Evolutionary conservation across 92 coral and sea anemone species (phyloP).

Genomic region (Zoanthus sociatus): DNA sequence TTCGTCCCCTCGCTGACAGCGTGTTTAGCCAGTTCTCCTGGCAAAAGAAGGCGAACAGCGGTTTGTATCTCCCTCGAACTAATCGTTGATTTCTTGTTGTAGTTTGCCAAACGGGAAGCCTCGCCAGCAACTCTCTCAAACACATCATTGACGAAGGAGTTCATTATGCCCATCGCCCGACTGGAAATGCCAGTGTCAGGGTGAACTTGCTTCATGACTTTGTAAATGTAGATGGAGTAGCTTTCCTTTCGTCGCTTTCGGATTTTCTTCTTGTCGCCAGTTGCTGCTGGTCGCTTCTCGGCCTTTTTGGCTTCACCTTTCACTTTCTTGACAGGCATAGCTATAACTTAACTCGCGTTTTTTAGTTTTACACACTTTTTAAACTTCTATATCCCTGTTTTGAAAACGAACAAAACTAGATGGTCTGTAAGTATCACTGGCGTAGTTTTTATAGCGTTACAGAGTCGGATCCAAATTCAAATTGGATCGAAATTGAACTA

Average conservation of each 20-base stretch:
- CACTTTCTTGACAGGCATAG: constrained; percentile 24
- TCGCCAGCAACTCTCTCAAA: constrained; percentile 34
- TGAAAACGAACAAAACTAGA: constrained; percentile 7
- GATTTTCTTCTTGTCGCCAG: constrained; percentile 11
- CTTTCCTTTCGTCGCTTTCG: constrained; percentile 26
- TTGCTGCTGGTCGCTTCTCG: constrained; percentile 30
- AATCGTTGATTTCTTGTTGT: constrained; percentile 23
- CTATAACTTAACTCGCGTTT: background rate
- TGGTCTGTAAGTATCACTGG: background rate
- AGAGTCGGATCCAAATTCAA: background rate
- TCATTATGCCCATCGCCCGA: background rate
- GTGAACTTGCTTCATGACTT: constrained; percentile 30
- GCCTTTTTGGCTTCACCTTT: constrained; percentile 22
- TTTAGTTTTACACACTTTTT: background rate
- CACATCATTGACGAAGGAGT: constrained; percentile 30
- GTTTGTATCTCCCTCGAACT: background rate
- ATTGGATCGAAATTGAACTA: background rate
- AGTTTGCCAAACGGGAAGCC: constrained; percentile 29
- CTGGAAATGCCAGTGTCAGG: constrained; percentile 6
- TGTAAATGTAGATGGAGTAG: background rate
- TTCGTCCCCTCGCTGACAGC: too few species aligned
- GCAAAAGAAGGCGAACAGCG: background rate
- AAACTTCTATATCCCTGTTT: background rate
- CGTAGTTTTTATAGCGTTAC: background rate
- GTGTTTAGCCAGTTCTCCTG: constrained; percentile 21